A percentile compares a stretch with the other conserved stretches of the same genome.
Conservation (phyloP, 2,113 vertebrate species). For the Tychaedon coryphoeus region DNA sequence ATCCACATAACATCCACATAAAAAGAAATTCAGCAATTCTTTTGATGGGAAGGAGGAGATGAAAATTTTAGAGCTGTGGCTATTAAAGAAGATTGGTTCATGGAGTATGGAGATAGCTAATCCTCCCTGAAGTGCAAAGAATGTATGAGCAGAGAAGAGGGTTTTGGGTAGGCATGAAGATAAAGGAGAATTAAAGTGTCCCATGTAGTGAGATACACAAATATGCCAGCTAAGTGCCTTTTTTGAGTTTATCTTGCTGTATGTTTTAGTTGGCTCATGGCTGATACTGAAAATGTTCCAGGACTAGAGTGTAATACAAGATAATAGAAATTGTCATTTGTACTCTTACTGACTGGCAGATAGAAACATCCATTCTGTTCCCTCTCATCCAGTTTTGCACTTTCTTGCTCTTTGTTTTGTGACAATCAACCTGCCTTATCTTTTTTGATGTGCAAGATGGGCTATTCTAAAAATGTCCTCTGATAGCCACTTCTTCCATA, state of each 20-base stretch:
- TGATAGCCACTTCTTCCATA: neutral
- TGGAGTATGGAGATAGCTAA: neutral
- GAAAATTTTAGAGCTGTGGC: neutral
- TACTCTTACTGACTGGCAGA: neutral
- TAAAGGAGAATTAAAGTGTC: neutral
- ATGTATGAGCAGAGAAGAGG: neutral
- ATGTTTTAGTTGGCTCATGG: neutral
- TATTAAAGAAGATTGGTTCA: neutral
- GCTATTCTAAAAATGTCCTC: neutral
- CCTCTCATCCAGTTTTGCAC: neutral
- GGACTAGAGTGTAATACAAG: neutral
- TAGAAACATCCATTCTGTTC: neutral
- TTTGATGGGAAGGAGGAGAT: neutral
- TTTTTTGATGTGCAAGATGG: neutral
- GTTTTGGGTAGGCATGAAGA: neutral
- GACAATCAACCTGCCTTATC: neutral
- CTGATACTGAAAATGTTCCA: neutral
- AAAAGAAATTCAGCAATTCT: slow-evolving; percentile 2
- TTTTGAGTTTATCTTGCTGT: neutral
- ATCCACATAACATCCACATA: neutral
- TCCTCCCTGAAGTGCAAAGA: neutral
- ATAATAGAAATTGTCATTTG: neutral
- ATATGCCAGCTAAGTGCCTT: neutral
- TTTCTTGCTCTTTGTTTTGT: neutral
- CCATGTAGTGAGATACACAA: neutral